Evolutionary conservation across 2,797 vertebrate species (phyloP).

Genomic region (Pagetopsis macropterus): DNA sequence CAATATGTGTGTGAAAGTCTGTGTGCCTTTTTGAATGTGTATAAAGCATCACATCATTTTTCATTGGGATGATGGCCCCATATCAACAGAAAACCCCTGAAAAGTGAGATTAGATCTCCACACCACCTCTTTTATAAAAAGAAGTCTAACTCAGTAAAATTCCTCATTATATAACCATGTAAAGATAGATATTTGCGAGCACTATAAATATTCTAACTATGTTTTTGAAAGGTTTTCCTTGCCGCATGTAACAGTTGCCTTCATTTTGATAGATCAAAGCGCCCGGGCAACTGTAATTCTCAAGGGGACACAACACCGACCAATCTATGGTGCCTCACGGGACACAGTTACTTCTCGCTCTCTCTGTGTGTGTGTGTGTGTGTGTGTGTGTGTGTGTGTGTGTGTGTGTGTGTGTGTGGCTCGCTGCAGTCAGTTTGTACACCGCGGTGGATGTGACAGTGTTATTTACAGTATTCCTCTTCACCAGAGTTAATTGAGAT

Average conservation of each 20-base stretch:
- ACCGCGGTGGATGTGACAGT: slow-evolving; percentile 44
- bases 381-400: slow-evolving; percentile 6
- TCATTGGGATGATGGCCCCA: slow-evolving; percentile 21
- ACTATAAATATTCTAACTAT: slow-evolving; percentile 69
- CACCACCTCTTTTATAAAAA: slow-evolving; percentile 54
- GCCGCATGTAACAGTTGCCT: slow-evolving; percentile 68
- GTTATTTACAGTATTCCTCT: slow-evolving; percentile 40
- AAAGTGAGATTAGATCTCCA: slow-evolving; percentile 56
- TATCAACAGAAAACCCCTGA: slow-evolving; percentile 21
- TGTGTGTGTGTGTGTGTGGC: slow-evolving; percentile 15
- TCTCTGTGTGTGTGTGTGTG: slow-evolving; percentile 10
- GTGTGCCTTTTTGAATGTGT: slow-evolving; percentile 17
- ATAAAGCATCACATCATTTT: slow-evolving; percentile 36
- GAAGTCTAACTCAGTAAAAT: slow-evolving; percentile 70
- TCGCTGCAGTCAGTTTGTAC: slow-evolving; percentile 52
- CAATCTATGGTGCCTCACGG: slow-evolving; percentile 52
- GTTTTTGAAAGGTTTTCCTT: slow-evolving; percentile 57
- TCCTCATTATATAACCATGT: slow-evolving; percentile 71
- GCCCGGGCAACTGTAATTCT: slow-evolving; percentile 51
- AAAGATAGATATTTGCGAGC: slow-evolving; percentile 61
- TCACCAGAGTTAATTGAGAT: slow-evolving; percentile 30
- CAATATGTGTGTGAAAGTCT: slow-evolving; percentile 16
- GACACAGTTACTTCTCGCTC: slow-evolving; percentile 6
- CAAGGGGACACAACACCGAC: slow-evolving; percentile 53
- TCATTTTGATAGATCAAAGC: slow-evolving; percentile 78